Evolutionary conservation across 1,140 invertebrate species (phyloP), one percentile per base, ranked within the genome.

Genomic region (Bradysia coprophila): DNA sequence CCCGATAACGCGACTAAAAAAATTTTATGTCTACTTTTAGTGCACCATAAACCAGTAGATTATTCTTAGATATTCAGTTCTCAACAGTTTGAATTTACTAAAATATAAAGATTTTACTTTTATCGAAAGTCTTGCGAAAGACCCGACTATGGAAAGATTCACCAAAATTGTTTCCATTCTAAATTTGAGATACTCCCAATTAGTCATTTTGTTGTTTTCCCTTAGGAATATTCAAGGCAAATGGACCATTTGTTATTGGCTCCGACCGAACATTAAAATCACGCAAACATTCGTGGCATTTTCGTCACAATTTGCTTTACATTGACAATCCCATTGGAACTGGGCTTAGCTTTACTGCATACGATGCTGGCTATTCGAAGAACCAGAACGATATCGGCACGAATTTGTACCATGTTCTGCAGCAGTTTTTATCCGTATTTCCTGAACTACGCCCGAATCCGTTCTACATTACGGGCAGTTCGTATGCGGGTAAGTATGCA

Each of bases 281-380:
- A 22, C 67, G 81, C 21, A 69, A 78, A 52, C 75, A 74, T 38
- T 76, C 77, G 5, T 91, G 86, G 86, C 77, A 73, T 41, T 61
- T 67, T 11, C 71, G 67, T 4, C 78, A 82, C 50, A 78, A 81
- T 52, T 52, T 91, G 21, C 65, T 91, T 16, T 91, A 82, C 51
- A 80, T 91, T 42, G 88, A 92, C 53, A 89, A 87, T 57, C 88
- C 87, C 4, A 85, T 88, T 33, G 83, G 82, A 2, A 80, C 82
- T 18, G 81, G 81, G 2, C 84, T 73, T 47, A 83, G 80, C 52
- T 83, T 80, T 46, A 81, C 79, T 0, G 67, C 73, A 0, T 53
- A 72, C 33, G 65, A 74, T 3, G 61, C 57, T 40, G 74, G 78
- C 6, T 78, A 75, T 52, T 71, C 71, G 5, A 66, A 54, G 15